phyloP scores from a whole-genome alignment of 2,113 vertebrate genomes.

The Origma solitaria region DNA sequence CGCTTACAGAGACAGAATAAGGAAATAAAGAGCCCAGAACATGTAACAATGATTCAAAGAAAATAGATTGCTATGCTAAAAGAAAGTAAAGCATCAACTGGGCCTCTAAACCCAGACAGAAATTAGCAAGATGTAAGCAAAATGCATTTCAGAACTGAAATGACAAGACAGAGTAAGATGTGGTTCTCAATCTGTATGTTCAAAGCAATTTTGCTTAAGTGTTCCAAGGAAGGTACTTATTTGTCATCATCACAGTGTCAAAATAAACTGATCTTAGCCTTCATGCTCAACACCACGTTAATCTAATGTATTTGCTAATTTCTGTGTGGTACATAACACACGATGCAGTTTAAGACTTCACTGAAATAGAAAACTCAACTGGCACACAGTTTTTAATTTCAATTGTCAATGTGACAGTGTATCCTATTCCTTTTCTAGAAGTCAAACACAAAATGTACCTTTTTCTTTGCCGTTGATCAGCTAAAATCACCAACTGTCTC shows the following conservation, averaged over 20 bases:
- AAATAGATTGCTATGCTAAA: neutral
- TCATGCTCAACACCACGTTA: neutral
- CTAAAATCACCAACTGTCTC: slow-evolving; percentile 29
- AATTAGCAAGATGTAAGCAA: neutral
- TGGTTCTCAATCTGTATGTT: neutral
- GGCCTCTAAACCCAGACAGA: neutral
- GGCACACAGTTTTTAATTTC: neutral
- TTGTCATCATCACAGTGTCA: neutral
- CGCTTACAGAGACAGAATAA: neutral
- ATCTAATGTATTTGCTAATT: neutral
- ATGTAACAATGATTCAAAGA: neutral
- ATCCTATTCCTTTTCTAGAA: neutral
- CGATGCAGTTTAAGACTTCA: neutral
- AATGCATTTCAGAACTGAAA: neutral
- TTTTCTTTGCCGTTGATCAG: neutral
- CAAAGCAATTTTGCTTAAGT: neutral
- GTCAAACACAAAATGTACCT: neutral
- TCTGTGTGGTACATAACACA: neutral
- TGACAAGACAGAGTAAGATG: neutral
- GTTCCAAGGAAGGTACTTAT: neutral
- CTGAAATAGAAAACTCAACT: neutral
- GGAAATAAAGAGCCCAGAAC: neutral
- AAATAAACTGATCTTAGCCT: neutral
- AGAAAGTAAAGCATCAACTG: neutral
- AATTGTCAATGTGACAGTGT: neutral